These are phyloP conservation scores for Vollenhovia emeryi DNA, from an alignment of 1,140 invertebrate species.

Conservation along the genomic window DNA sequence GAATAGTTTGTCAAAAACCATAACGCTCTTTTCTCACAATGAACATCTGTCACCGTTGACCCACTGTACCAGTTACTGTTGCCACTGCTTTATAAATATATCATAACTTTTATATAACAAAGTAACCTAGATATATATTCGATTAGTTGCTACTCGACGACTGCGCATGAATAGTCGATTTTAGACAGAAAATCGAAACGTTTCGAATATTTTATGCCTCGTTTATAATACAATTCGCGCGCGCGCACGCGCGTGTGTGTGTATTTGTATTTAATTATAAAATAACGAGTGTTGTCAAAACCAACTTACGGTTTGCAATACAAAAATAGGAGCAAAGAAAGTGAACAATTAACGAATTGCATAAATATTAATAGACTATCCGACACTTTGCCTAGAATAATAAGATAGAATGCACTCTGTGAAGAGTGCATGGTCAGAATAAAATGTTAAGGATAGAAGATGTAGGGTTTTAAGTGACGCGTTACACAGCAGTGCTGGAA, in stretches of 20 bases:
- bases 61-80: slow-evolving; percentile 2
- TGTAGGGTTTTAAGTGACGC: too few species aligned
- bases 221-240: background rate
- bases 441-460: too few species aligned
- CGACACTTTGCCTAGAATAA: background rate
- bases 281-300: background rate
- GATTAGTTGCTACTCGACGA: background rate
- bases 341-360: background rate
- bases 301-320: background rate
- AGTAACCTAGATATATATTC: background rate
- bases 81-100: background rate
- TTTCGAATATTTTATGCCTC: background rate
- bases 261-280: background rate
- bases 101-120: background rate
- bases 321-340: background rate
- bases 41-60: slow-evolving; percentile 6
- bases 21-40: background rate
- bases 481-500: too few species aligned
- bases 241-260: too few species aligned
- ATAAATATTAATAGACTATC: background rate
- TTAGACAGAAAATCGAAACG: background rate
- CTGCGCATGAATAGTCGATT: background rate
- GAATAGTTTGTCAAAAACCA: background rate
- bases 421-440: too few species aligned
- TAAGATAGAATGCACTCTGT: too few species aligned